phyloP scores from a whole-genome alignment of 1,140 invertebrate species.

The Sycophaga agraensis region DNA sequence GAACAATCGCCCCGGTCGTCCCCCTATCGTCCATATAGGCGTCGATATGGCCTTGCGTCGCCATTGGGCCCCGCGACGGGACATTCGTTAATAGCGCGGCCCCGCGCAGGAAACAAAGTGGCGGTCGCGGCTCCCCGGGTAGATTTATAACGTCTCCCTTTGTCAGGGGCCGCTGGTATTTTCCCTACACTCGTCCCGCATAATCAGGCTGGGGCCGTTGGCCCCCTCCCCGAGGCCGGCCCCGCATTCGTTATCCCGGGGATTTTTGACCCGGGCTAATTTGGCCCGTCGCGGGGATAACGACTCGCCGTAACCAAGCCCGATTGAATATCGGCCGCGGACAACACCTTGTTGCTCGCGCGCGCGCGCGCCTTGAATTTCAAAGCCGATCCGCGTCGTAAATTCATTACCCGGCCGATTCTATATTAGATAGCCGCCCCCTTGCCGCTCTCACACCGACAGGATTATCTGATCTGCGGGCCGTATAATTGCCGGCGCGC shows the following conservation, averaged over 20 bases:
- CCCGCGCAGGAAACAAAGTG: too few species aligned
- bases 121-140: too few species aligned
- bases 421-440: not conserved
- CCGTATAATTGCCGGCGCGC: conserved; percentile 49
- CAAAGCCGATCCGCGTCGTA: not conserved
- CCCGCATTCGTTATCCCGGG: not conserved
- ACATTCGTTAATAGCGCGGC: too few species aligned
- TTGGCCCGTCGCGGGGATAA: not conserved
- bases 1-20: too few species aligned
- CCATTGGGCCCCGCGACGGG: too few species aligned
- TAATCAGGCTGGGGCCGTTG: not conserved
- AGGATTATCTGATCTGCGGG: conserved; percentile 51
- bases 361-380: not conserved
- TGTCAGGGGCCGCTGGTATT: not conserved
- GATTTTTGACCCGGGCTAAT: conserved; percentile 5
- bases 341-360: not conserved
- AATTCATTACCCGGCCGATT: not conserved
- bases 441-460: too few species aligned
- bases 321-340: not conserved
- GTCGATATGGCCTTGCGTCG: too few species aligned
- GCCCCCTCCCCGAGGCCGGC: not conserved
- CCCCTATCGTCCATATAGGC: too few species aligned
- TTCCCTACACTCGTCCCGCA: not conserved
- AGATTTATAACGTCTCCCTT: not conserved
- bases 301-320: not conserved